Evolutionary conservation across 1,140 invertebrate genomes (phyloP), one percentile per base, ranked within the genome.

Genomic region (Scaptodrosophila lebanonensis): DNA sequence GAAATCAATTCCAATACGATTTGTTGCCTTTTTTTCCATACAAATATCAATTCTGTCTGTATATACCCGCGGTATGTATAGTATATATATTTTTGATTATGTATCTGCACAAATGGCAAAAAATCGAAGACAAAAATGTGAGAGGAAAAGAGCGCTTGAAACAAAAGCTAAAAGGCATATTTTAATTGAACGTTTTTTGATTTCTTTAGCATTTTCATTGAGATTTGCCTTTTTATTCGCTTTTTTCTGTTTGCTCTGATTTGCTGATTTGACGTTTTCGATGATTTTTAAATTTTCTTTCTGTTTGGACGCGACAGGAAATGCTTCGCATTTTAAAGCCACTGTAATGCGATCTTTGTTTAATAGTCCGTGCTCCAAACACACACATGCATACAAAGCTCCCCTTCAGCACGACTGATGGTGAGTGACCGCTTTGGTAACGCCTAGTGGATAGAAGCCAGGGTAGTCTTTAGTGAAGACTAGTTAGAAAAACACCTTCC

Each of bases 1-100:
- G 73, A 79, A 77, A 79, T 79, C 73, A 79, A 79, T 73, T 69
- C 72, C 59, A 82, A 79, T 79, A 79, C 63, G 51, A 60, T 60
- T 77, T 77, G 45, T 66, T 50, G 50, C 18, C 39, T 66, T 33
- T 56, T 47, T 30, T 65, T 52, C 39, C 29, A 52, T 63, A 30
- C 1, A 0, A 35, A 32, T 52, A 16, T 7, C 15, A 48, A 42
- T 27, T 32, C 43, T 50, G 30, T 44, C 1, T 29, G 17, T 35
- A 40, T 13, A 15, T 50, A 47, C 6, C 35, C n/a, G 18, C 32
- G 20, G 53, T 27, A 20, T 47, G 38, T 9, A 16, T 40, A 48
- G 40, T 64, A 42, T 58, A 15, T 62, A 59, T 30, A 49, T 20
- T 29, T 66, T 64, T 59, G 63, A 73, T 73, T 72, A 64, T n/a